phyloP scores from a whole-genome alignment of 2,113 vertebrate species.

The Athene noctua region DNA sequence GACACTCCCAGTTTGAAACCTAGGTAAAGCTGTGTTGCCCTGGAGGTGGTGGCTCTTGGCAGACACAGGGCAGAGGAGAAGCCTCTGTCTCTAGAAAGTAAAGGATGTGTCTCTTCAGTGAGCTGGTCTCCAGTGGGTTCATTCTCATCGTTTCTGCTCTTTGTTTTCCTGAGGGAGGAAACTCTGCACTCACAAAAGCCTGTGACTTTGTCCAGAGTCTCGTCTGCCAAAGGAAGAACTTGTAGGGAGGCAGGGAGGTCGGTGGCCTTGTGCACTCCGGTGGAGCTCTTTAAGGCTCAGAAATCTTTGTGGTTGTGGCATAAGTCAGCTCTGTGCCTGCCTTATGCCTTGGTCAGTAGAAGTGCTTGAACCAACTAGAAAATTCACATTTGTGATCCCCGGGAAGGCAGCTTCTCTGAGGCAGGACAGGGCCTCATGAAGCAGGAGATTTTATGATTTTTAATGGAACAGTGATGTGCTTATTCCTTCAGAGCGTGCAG shows the following conservation, averaged over 20 bases:
- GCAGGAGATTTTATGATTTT: neutral
- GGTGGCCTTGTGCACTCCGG: neutral
- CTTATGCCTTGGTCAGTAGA: too few relatives aligned
- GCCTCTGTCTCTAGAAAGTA: neutral
- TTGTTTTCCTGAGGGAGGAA: neutral
- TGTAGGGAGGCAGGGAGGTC: accelerated
- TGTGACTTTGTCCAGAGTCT: neutral
- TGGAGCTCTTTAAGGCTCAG: neutral
- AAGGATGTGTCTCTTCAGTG: neutral
- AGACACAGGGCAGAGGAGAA: neutral
- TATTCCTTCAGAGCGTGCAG: neutral
- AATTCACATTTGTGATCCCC: neutral
- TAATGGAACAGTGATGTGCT: neutral
- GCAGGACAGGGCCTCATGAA: neutral
- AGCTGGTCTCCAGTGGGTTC: neutral
- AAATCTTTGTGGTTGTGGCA: neutral
- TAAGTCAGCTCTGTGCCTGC: neutral
- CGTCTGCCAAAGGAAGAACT: neutral
- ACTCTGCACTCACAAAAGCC: neutral
- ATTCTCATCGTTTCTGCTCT: neutral
- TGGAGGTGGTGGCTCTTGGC: neutral
- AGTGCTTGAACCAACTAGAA: neutral
- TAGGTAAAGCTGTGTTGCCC: neutral
- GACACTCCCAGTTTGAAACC: neutral
- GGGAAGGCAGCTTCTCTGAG: neutral